Conservation (phyloP, 64 coral and sea anemone genomes). For the Stichodactyla helianthus region DNA sequence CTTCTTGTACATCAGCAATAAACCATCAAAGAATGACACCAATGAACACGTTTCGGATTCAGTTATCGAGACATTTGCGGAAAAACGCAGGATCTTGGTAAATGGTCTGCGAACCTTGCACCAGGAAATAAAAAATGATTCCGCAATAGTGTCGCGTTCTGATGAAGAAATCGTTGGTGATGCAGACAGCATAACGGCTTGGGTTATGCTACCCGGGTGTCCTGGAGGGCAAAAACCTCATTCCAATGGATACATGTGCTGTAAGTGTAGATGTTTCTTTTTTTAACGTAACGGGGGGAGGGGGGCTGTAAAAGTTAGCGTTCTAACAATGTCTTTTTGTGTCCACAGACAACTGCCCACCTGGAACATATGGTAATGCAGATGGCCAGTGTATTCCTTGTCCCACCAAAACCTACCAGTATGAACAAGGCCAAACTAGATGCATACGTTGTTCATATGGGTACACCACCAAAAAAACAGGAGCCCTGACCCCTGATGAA, state of each 20-base stretch:
- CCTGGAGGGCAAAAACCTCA: background rate
- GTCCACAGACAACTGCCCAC: background rate
- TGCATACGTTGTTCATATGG: background rate
- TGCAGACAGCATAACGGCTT: background rate
- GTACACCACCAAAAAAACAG: background rate
- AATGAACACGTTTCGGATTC: background rate
- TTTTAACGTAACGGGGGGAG: background rate
- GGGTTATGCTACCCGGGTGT: background rate
- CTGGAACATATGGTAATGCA: constrained; percentile 2
- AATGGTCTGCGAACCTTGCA: background rate
- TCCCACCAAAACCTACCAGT: constrained; percentile 13
- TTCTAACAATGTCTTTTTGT: too few relatives aligned
- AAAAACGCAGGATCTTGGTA: background rate
- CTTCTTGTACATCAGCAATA: background rate
- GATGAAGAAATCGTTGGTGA: background rate
- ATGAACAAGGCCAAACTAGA: background rate
- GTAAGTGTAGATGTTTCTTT: background rate
- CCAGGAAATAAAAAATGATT: background rate
- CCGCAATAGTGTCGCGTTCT: background rate
- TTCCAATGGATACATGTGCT: constrained; percentile 14
- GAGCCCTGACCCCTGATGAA: background rate
- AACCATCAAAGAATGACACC: background rate
- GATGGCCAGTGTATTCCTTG: constrained; percentile 8
- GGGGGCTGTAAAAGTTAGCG: too few relatives aligned
- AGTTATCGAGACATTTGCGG: background rate